phyloP scores from a whole-genome alignment of 1,140 invertebrate genomes.

The Diachasma alloeum region DNA sequence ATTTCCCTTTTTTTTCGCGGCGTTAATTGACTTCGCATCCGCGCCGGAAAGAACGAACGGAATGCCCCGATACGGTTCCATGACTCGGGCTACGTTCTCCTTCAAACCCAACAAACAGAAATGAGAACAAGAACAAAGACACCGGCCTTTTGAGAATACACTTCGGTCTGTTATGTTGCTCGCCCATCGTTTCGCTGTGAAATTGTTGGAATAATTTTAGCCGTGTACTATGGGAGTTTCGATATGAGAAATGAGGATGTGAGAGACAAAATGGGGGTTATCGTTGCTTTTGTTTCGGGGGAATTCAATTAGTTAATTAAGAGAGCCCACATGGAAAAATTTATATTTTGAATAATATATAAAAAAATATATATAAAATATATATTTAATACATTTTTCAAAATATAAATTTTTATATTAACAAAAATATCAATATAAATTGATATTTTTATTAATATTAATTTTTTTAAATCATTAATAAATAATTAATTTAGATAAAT shows the following conservation, averaged over 20 bases:
- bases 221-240: not conserved
- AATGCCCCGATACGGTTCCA: constrained; percentile 31
- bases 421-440: no score
- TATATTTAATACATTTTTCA: no score
- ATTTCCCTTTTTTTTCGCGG: constrained; percentile 23
- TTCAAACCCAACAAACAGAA: constrained; percentile 7
- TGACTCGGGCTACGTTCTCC: constrained; percentile 20
- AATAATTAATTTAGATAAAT: no score
- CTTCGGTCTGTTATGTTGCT: not conserved
- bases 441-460: no score
- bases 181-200: not conserved
- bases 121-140: constrained; percentile 26
- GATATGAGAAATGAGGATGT: not conserved
- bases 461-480: no score
- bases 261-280: not conserved
- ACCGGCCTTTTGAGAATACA: constrained; percentile 10
- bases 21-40: constrained; percentile 34
- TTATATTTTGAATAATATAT: no score
- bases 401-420: no score
- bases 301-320: not conserved
- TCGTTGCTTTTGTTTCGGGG: not conserved
- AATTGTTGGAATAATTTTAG: not conserved
- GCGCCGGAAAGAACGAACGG: constrained; percentile 29
- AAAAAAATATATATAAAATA: no score
- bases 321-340: no score